Base-by-base conservation (phyloP, 2,888 invertebrate genomes). In the Eupithecia centaureata region DNA sequence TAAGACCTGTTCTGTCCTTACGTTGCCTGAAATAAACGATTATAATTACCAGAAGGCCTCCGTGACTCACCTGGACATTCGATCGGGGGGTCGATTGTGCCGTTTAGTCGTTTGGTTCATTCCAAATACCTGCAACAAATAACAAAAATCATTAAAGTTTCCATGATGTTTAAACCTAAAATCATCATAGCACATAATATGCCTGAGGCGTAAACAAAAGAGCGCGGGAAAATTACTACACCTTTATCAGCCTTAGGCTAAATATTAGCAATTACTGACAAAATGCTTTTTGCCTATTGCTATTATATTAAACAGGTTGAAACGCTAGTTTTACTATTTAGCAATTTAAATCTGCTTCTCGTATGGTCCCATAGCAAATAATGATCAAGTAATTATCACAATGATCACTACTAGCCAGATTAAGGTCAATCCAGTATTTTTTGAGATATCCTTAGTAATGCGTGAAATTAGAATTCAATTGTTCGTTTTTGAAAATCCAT, bases 51-150 rank as follows among this genome's bases (percentile, higher is more conserved):
- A n/a, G n/a, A n/a, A n/a, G n/a, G n/a, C n/a, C n/a, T 47, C 0
- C 8, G 28, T 35, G 42, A 52, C 70, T 66, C 80, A 92, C 92
- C 90, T 88, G 82, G 86, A 85, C 91, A 90, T 88, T 80, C 86
- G 90, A 85, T 90, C 88, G 70, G 91, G 89, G 77, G 89, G 88
- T 82, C 82, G 86, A 81, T 86, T 84, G 73, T 82, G 84, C 74
- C 83, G 86, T 74, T 81, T 85, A 76, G 77, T 85, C 79, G 77
- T 79, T 82, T 88, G 83, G 86, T 80, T 87, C 92, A 92, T 92
- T 90, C 88, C 92, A 89, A 81, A 86, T 84, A 86, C 81, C 92
- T 92, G 91, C 63, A 90, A 92, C 82, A 86, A 89, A 71, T 65
- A 57, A 70, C 73, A 65, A 30, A n/a, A 56, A 52, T 52, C 8